phyloP scores from a whole-genome alignment of 1,140 invertebrate genomes.

The Drosophila rhopaloa region DNA sequence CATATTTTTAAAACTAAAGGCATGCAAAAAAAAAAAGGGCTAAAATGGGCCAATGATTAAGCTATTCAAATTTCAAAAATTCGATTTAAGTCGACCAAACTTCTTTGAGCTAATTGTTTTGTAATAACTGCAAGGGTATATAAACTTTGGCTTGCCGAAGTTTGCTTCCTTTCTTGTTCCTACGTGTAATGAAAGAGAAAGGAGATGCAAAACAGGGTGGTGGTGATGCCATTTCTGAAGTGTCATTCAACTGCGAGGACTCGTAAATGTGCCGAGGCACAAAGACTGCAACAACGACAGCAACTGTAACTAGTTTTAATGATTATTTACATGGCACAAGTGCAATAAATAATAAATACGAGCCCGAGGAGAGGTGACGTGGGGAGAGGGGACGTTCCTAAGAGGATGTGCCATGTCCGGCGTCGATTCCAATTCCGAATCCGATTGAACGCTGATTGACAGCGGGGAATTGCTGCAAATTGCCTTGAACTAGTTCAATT shows the following conservation, averaged over 20 bases:
- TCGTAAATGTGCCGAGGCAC: constrained; percentile 47
- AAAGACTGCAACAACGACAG: constrained; percentile 13
- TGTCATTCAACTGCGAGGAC: constrained; percentile 61
- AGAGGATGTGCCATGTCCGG: constrained; percentile 22
- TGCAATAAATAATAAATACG: constrained; percentile 75
- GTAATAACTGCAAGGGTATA: too few relatives aligned
- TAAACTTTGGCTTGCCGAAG: too few relatives aligned
- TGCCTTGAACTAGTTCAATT: constrained; percentile 30
- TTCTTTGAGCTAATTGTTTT: too few relatives aligned
- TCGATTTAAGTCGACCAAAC: too few relatives aligned
- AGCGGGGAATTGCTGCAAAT: constrained; percentile 39
- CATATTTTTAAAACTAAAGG: too few relatives aligned
- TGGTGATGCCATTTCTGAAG: constrained; percentile 35
- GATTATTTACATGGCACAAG: constrained; percentile 75
- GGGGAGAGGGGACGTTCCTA: not conserved
- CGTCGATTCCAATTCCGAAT: constrained; percentile 40
- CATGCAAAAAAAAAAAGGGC: too few relatives aligned
- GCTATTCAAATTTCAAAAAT: too few relatives aligned
- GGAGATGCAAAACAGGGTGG: not conserved
- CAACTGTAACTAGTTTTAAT: constrained; percentile 66
- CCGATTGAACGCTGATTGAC: constrained; percentile 38
- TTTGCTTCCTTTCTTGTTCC: too few relatives aligned
- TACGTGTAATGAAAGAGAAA: constrained; percentile 1
- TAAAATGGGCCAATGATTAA: too few relatives aligned
- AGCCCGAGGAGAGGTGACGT: not conserved